Conservation (phyloP, 2,888 invertebrate genomes). For the Leptopterna dolabrata region DNA sequence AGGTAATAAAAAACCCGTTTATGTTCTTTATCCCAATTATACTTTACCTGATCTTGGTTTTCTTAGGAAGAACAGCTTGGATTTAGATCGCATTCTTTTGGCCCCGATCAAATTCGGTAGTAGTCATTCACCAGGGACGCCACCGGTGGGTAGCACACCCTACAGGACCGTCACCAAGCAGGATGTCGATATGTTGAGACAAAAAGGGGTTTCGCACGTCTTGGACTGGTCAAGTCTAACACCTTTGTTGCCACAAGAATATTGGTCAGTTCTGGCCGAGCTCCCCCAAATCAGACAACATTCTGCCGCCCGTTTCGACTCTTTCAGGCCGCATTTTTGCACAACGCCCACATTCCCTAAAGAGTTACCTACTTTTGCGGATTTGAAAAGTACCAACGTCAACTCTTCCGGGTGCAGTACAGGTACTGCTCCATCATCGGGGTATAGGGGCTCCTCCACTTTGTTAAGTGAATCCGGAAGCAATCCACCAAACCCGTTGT, state of each 20-base stretch:
- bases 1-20: slow-evolving; percentile 75
- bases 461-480: slow-evolving; percentile 81
- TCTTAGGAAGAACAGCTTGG: slow-evolving; percentile 71
- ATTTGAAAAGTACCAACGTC: slow-evolving; percentile 57
- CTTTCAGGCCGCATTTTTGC: slow-evolving; percentile 72
- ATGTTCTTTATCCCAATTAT: slow-evolving; percentile 91
- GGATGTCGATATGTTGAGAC: slow-evolving; percentile 83
- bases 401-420: slow-evolving; percentile 75
- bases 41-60: slow-evolving; percentile 90
- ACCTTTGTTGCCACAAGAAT: slow-evolving; percentile 87
- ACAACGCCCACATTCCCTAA: slow-evolving; percentile 67
- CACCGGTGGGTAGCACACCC: slow-evolving; percentile 56
- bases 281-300: slow-evolving; percentile 81
- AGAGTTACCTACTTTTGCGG: slow-evolving; percentile 58
- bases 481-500: slow-evolving; percentile 77
- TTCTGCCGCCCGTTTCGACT: slow-evolving; percentile 70
- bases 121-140: slow-evolving; percentile 61
- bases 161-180: slow-evolving; percentile 80
- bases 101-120: slow-evolving; percentile 75
- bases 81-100: slow-evolving; percentile 75
- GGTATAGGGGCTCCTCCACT: slow-evolving; percentile 87
- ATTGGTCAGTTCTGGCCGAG: slow-evolving; percentile 80
- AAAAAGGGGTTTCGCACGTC: slow-evolving; percentile 79
- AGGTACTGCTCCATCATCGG: slow-evolving; percentile 83
- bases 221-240: slow-evolving; percentile 94